Evolutionary conservation across 2,113 vertebrate species (phyloP).

Genomic region (Cheilinus undulatus): DNA sequence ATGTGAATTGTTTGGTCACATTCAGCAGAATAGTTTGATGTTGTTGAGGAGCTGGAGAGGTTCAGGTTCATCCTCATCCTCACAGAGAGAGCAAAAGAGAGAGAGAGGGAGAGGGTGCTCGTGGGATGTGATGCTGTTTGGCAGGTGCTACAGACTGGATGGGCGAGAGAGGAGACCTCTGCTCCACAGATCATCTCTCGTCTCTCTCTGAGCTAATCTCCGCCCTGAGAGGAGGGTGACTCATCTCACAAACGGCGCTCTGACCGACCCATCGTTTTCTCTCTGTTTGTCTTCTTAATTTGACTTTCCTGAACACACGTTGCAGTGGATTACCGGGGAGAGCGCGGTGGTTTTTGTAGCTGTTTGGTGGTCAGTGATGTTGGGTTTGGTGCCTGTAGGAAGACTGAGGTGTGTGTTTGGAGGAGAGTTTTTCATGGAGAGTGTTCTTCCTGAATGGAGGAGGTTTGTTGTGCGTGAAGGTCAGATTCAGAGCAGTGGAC

Average conservation of each 20-base stretch:
- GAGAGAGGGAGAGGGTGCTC: slow-evolving; percentile 44
- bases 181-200: slow-evolving; percentile 52
- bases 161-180: slow-evolving; percentile 62
- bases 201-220: slow-evolving; percentile 62
- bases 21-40: slow-evolving; percentile 5
- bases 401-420: slow-evolving; percentile 4
- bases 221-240: slow-evolving; percentile 60
- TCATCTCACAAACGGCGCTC: slow-evolving; percentile 50
- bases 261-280: slow-evolving; percentile 14
- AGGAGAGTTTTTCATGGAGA: not conserved
- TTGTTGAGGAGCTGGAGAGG: slow-evolving; percentile 5
- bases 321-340: not conserved
- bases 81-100: slow-evolving; percentile 43
- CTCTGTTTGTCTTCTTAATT: slow-evolving; percentile 13
- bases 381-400: slow-evolving; percentile 15
- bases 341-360: not conserved
- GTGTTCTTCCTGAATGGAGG: slow-evolving; percentile 8
- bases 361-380: not conserved
- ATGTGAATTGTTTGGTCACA: not conserved
- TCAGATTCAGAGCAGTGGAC: slow-evolving; percentile 25
- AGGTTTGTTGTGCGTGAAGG: slow-evolving; percentile 46
- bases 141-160: slow-evolving; percentile 66
- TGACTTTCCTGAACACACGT: not conserved
- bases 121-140: slow-evolving; percentile 69
- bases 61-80: slow-evolving; percentile 51